Percentiles rank a stretch among this genome's conserved stretches.
These are phyloP conservation scores for Scyliorhinus canicula DNA, from an alignment of 2,797 vertebrate genomes.

Conservation along the genomic window DNA sequence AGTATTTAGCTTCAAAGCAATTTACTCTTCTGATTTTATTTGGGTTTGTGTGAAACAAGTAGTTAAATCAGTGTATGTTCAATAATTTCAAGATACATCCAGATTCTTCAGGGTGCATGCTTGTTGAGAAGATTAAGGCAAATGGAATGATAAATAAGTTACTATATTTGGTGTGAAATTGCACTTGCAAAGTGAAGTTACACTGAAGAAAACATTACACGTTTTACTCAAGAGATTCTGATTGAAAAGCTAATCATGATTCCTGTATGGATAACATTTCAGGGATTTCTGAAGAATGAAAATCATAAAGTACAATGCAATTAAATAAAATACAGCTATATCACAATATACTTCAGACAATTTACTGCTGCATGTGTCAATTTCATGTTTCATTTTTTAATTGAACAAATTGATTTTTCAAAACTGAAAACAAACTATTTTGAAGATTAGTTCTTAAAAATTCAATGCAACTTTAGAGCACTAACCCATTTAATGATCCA, in stretches of 20 bases:
- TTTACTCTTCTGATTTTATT: conserved; percentile 13
- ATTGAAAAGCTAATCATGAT: conserved; percentile 27
- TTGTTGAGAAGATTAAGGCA: not conserved
- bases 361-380: not conserved
- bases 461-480: not conserved
- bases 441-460: not conserved
- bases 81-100: conserved; percentile 12
- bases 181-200: conserved; percentile 8
- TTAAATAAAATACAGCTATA: not conserved
- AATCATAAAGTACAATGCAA: not conserved
- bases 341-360: not conserved
- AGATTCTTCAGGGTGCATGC: not conserved
- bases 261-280: not conserved
- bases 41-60: not conserved
- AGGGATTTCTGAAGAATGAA: not conserved
- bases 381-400: conserved; percentile 4
- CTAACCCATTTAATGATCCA: not conserved
- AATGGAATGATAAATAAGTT: conserved; percentile 13
- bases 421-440: not conserved
- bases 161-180: conserved; percentile 31
- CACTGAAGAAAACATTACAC: not conserved
- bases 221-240: not conserved
- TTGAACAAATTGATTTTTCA: not conserved
- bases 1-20: not conserved
- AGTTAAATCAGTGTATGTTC: not conserved